Percentiles rank a stretch among this genome's conserved stretches.
These are phyloP conservation scores for Dascyllus trimaculatus DNA, from an alignment of 2,113 vertebrate species.

Conservation along the genomic window DNA sequence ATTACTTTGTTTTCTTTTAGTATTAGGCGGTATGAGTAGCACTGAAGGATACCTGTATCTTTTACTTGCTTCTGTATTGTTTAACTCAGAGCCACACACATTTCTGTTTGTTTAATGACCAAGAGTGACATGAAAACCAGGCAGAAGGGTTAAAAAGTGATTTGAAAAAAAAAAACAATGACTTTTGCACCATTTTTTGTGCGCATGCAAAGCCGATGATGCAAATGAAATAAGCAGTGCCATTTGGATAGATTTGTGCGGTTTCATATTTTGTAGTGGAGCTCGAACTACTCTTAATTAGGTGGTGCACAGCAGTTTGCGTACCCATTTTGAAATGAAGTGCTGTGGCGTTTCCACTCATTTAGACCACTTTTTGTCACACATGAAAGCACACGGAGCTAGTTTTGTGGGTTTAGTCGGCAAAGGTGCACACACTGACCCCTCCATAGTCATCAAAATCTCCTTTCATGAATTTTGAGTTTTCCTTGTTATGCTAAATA, in stretches of 20 bases:
- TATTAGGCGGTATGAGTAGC: not conserved
- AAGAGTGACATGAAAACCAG: not conserved
- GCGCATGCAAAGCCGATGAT: not conserved
- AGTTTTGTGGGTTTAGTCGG: not conserved
- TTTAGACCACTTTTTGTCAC: slow-evolving; percentile 8
- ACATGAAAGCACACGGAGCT: slow-evolving; percentile 13
- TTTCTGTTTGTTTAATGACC: slow-evolving; percentile 3
- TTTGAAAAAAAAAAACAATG: too few species aligned
- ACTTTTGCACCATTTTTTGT: not conserved
- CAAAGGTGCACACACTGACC: not conserved
- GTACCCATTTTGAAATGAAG: slow-evolving; percentile 3
- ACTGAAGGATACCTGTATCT: not conserved
- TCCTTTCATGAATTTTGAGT: not conserved
- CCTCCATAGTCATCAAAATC: not conserved
- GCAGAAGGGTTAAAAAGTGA: too few species aligned
- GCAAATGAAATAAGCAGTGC: not conserved
- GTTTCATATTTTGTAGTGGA: not conserved
- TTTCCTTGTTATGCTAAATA: not conserved
- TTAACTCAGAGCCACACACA: not conserved
- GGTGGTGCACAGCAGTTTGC: not conserved
- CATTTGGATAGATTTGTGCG: not conserved
- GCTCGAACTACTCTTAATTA: not conserved
- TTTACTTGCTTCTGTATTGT: not conserved
- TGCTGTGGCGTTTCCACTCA: not conserved
- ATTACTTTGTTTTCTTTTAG: slow-evolving; percentile 21